These are phyloP conservation scores for Lates calcarifer DNA, from an alignment of 2,113 vertebrate species.

Conservation along the genomic window DNA sequence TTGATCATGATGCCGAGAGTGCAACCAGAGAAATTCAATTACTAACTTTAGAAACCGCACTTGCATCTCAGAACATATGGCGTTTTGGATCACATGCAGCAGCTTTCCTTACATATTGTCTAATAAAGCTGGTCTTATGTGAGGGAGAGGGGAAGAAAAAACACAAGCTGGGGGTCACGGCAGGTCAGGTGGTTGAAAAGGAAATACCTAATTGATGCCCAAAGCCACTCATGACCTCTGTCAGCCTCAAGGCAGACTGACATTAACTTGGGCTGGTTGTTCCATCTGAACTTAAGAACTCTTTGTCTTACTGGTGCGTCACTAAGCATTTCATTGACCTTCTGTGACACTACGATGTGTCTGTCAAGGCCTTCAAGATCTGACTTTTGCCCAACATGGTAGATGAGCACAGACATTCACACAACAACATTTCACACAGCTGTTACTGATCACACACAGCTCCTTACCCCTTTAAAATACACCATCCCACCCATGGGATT, in stretches of 20 bases:
- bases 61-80: slow-evolving; percentile 4
- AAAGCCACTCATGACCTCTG: slow-evolving; percentile 23
- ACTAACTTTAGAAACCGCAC: slow-evolving; percentile 7
- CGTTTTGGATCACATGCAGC: neutral
- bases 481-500: neutral
- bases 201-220: slow-evolving; percentile 48
- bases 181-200: slow-evolving; percentile 35
- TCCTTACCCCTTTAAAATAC: no score
- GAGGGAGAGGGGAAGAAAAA: neutral
- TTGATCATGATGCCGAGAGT: slow-evolving; percentile 30
- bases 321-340: neutral
- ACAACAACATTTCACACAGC: neutral
- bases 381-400: slow-evolving; percentile 3
- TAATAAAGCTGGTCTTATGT: neutral
- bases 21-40: slow-evolving; percentile 5
- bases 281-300: slow-evolving; percentile 7
- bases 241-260: neutral
- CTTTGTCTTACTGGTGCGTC: neutral
- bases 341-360: slow-evolving; percentile 1
- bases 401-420: neutral
- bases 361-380: neutral
- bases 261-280: neutral
- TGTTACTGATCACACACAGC: neutral
- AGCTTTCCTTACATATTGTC: neutral
- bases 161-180: slow-evolving; percentile 16